Conservation (phyloP, 2,113 vertebrate species). For the Cryptomyrus ogoouensis region DNA sequence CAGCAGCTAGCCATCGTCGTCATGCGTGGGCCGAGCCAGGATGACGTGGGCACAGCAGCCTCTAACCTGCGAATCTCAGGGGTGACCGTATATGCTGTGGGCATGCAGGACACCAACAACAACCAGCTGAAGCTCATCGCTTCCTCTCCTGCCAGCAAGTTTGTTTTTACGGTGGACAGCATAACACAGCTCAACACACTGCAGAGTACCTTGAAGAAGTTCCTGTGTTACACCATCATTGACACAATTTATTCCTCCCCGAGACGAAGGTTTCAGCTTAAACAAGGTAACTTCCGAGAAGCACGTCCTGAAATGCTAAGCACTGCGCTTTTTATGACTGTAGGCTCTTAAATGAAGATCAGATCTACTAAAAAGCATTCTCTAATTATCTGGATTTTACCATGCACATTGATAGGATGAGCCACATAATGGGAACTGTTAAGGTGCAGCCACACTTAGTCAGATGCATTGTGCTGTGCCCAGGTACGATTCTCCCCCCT, state of each 20-base stretch:
- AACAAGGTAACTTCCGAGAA: conserved; percentile 57
- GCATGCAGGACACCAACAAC: conserved; percentile 49
- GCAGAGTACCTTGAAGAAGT: conserved; percentile 53
- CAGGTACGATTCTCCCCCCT: background rate
- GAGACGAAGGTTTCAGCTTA: conserved; percentile 25
- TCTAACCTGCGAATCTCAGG: conserved; percentile 50
- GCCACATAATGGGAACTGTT: background rate
- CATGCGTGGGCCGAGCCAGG: conserved; percentile 63
- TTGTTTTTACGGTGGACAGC: conserved; percentile 54
- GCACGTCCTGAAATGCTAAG: background rate
- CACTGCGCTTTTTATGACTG: background rate
- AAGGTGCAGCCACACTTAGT: background rate
- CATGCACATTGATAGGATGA: background rate
- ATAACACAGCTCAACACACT: conserved; percentile 57
- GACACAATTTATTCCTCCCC: conserved; percentile 14
- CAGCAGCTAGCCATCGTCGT: conserved; percentile 72
- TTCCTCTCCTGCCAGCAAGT: conserved; percentile 58
- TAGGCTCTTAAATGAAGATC: background rate
- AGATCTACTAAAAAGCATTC: background rate
- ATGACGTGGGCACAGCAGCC: conserved; percentile 51
- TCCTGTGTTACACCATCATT: conserved; percentile 58
- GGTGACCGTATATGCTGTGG: conserved; percentile 62
- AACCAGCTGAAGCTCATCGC: conserved; percentile 57
- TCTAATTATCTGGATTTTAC: background rate
- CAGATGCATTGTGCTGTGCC: background rate